Base-by-base conservation (phyloP, 2,888 invertebrate species). In the Phlogophora meticulosa region DNA sequence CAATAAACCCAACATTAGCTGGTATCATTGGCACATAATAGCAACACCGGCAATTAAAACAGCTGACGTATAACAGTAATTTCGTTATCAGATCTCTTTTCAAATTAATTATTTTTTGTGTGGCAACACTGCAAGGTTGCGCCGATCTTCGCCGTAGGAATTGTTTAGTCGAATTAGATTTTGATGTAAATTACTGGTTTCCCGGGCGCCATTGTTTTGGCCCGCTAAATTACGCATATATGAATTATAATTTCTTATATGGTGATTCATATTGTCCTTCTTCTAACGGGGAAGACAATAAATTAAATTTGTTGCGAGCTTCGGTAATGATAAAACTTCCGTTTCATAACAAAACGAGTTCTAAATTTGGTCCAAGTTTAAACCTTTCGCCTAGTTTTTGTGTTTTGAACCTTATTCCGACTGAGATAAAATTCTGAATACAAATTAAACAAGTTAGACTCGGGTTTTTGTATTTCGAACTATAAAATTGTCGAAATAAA, bases 1-100 rank as follows among this genome's bases (percentile, higher is more conserved):
- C 48, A 48, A 71, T 78, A 78, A 78, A 72, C 65, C 65, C 38
- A 72, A 70, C 64, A 68, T 67, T 64, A 72, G 45, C 62, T 59
- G 58, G 57, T 75, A 82, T 77, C 80, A 82, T 84, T 80, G 83
- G 72, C 75, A 73, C 70, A 73, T 72, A 79, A 80, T 77, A 70
- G 77, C 76, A 75, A 69, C 74, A 82, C 71, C 65, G 46, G 42
- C 40, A 79, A 82, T 82, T 80, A 83, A 81, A 83, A 75, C 59
- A 69, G 58, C 70, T 81, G 80, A 81, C 74, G 76, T 72, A 56
- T 55, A 71, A 73, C 81, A 72, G 80, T 80, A 76, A 76, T 80
- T 79, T 76, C 32, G 70, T 82, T 83, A 83, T 78, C 83, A 81
- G 83, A 82, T 83, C 80, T 76, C 72, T 78, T 78, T 80, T 73